Evolutionary conservation across 2,113 vertebrate species (phyloP).

Genomic region (Elgaria multicarinata): DNA sequence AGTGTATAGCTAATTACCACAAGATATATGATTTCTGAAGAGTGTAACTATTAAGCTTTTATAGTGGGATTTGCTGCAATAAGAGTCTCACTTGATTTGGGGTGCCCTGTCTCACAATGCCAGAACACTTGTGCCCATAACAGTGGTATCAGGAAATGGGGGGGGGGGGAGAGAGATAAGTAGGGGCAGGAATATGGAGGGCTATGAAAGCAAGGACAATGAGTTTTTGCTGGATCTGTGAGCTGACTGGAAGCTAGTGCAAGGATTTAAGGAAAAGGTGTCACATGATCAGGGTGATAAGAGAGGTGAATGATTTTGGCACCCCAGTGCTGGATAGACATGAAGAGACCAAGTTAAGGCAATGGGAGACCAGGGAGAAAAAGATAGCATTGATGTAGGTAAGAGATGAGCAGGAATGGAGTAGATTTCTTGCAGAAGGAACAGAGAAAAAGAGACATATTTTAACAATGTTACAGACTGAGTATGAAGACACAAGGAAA

Average conservation of each 20-base stretch:
- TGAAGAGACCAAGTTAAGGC: neutral
- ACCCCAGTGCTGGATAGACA: neutral
- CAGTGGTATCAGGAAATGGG: too few relatives aligned
- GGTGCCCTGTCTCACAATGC: too few relatives aligned
- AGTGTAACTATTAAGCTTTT: too few relatives aligned
- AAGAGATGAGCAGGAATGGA: neutral
- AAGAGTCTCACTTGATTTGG: too few relatives aligned
- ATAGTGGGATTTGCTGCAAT: too few relatives aligned
- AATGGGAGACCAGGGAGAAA: neutral
- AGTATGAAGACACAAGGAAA: neutral
- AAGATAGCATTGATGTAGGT: neutral
- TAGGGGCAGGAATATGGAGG: too few relatives aligned
- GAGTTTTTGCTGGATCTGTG: neutral
- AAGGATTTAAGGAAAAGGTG: neutral
- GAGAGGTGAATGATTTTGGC: neutral
- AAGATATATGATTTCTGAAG: too few relatives aligned
- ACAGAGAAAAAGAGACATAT: neutral
- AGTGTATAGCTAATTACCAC: too few relatives aligned
- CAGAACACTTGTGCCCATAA: too few relatives aligned
- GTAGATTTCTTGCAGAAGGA: neutral
- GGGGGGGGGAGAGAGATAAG: too few relatives aligned
- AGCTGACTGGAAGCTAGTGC: neutral
- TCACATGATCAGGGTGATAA: neutral
- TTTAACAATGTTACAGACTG: neutral
- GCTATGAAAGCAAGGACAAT: neutral